Percentiles rank a stretch among this genome's conserved stretches.
phyloP scores from a whole-genome alignment of 2,113 vertebrate genomes.

The Corynorhinus townsendii region DNA sequence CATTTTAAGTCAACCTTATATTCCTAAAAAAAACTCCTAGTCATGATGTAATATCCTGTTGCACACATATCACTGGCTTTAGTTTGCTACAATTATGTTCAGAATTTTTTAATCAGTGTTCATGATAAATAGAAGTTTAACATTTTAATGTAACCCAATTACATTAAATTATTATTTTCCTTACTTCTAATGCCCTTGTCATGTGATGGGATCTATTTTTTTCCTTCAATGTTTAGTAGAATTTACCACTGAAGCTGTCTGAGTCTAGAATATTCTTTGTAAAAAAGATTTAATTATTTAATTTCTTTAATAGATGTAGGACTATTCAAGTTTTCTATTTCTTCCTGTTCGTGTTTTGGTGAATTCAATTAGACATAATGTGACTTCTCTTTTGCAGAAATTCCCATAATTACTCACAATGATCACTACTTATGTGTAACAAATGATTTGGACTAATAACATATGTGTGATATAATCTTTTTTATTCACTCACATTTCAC shows the following conservation, averaged over 20 bases:
- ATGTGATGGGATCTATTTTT: neutral
- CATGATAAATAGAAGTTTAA: neutral
- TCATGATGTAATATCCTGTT: neutral
- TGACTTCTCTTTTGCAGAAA: slow-evolving; percentile 36
- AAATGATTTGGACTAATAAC: neutral
- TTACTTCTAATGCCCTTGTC: neutral
- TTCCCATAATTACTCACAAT: neutral
- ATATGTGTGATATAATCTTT: neutral
- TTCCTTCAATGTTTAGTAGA: neutral
- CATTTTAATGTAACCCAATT: slow-evolving; percentile 30
- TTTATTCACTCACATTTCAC: neutral
- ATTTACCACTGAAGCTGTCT: neutral
- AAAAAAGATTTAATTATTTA: slow-evolving; percentile 34
- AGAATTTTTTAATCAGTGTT: slow-evolving; percentile 11
- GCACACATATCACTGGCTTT: neutral
- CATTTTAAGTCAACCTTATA: slow-evolving; percentile 28
- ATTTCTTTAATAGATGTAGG: neutral
- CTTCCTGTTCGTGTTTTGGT: neutral
- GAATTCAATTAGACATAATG: neutral
- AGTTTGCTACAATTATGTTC: slow-evolving; percentile 6
- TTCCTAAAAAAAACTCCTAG: neutral
- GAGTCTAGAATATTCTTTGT: neutral
- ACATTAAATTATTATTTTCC: slow-evolving; percentile 24
- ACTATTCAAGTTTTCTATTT: slow-evolving; percentile 25
- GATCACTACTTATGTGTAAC: neutral